These are phyloP conservation scores for Geophilus truncorum DNA, from an alignment of 2,888 invertebrate species.

Conservation along the genomic window DNA sequence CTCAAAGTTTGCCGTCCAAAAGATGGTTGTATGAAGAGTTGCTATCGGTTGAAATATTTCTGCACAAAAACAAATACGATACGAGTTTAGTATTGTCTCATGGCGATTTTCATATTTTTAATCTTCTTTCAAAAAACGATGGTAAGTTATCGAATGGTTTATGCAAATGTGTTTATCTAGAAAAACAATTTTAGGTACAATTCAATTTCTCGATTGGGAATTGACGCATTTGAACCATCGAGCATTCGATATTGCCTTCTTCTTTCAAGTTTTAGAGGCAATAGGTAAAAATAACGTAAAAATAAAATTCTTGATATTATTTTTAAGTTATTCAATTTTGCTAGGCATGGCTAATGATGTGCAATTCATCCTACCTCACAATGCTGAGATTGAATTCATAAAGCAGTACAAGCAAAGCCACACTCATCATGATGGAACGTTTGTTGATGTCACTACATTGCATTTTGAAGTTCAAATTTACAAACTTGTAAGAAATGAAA, in stretches of 20 bases:
- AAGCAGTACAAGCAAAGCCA: not conserved
- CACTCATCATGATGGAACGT: not conserved
- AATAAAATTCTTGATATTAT: not conserved
- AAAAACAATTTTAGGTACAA: too few relatives aligned
- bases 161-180: too few relatives aligned
- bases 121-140: not conserved
- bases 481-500: not conserved
- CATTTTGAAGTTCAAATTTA: not conserved
- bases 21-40: not conserved
- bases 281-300: not conserved
- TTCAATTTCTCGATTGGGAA: not conserved
- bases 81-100: not conserved
- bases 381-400: not conserved
- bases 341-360: not conserved
- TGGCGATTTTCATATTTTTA: not conserved
- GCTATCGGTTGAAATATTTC: not conserved
- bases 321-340: not conserved
- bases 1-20: not conserved
- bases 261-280: not conserved
- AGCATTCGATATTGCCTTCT: slow-evolving; percentile 2
- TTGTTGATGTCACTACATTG: not conserved
- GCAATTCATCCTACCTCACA: not conserved
- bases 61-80: not conserved
- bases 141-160: too few relatives aligned
- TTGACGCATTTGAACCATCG: not conserved